Percentiles rank a stretch among this genome's conserved stretches.
phyloP scores from a whole-genome alignment of 1,140 invertebrate species.

The Hylaeus volcanicus region DNA sequence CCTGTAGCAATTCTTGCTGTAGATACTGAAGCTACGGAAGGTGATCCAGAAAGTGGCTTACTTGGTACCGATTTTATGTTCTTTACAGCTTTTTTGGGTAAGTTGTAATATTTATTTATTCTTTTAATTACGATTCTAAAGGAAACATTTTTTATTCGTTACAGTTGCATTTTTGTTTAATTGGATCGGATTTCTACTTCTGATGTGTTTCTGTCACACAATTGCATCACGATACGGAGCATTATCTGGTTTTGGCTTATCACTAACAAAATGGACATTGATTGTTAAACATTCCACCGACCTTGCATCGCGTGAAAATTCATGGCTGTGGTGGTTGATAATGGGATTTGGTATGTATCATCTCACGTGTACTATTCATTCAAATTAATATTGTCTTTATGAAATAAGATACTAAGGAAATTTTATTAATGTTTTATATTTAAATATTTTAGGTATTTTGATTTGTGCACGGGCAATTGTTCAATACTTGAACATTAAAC shows the following conservation, averaged over 20 bases:
- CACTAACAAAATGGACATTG: conserved; percentile 95
- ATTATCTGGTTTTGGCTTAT: conserved; percentile 94
- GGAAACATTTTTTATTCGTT: conserved; percentile 49
- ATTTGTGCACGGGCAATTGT: conserved; percentile 93
- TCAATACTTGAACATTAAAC: conserved; percentile 94
- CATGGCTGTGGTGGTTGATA: conserved; percentile 94
- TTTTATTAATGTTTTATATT: conserved; percentile 21
- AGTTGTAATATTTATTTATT: conserved; percentile 53
- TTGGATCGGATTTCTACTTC: conserved; percentile 95
- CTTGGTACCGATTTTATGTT: conserved; percentile 95
- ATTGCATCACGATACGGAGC: conserved; percentile 96
- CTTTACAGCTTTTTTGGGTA: conserved; percentile 92
- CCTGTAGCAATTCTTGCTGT: conserved; percentile 87
- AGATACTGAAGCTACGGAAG: conserved; percentile 85
- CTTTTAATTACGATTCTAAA: neutral
- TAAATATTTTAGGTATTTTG: conserved; percentile 84
- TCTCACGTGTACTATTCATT: neutral
- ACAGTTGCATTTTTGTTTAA: conserved; percentile 94
- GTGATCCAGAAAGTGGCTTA: conserved; percentile 87
- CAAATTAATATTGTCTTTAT: neutral
- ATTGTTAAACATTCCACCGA: conserved; percentile 95
- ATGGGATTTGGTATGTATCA: conserved; percentile 89
- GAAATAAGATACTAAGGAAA: neutral
- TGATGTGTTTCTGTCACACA: conserved; percentile 96
- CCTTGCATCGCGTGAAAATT: conserved; percentile 90